Evolutionary conservation across 2,888 invertebrate genomes (phyloP), one percentile per base, ranked within the genome.

Genomic region (Drosophila anomelani): DNA sequence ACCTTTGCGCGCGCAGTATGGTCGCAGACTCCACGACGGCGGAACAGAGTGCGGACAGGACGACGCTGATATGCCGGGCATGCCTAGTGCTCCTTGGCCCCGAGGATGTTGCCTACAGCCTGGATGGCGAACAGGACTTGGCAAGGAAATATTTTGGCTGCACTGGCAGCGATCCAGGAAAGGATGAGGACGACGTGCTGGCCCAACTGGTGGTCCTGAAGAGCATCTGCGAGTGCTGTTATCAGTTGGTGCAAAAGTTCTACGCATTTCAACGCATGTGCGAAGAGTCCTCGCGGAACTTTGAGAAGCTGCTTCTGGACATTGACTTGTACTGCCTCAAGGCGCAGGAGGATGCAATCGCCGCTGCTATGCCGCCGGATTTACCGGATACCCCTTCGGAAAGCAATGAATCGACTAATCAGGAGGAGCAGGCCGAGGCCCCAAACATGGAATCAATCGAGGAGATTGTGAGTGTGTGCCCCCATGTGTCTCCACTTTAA

Each of bases 221-320:
- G n/a, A 80, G 75, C 49, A 83, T 91, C 34, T 91, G 91, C 46
- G 76, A 78, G 38, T 77, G 60, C 20, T 91, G 91, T 61, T 85
- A 82, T 66, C 76, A 79, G 9, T 74, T 90, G 78, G 76, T 91
- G 23, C 75, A 83, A n/a, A 78, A 81, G 32, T 85, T 90, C 20
- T 76, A 86, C 32, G 83, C 89, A 23, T 91, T 91, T 64, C 90
- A 86, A 59, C 72, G 80, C 13, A 90, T 91, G 91, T 90, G 87
- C 58, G 76, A 80, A 46, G 83, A 88, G 59, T 91, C 91, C 10
- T 75, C 78, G 57, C 59, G 70, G 10, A 86, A 88, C 41, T 85
- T 85, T 47, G 66, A 79, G 41, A 80, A 76, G 29, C 77, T 85
- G 4, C 53, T 85, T 15, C 47, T 36, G 12, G 67, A 68, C 26